Percentiles rank a stretch among this genome's conserved stretches.
phyloP scores from a whole-genome alignment of 2,797 vertebrate genomes.

The Heterohyrax brucei region DNA sequence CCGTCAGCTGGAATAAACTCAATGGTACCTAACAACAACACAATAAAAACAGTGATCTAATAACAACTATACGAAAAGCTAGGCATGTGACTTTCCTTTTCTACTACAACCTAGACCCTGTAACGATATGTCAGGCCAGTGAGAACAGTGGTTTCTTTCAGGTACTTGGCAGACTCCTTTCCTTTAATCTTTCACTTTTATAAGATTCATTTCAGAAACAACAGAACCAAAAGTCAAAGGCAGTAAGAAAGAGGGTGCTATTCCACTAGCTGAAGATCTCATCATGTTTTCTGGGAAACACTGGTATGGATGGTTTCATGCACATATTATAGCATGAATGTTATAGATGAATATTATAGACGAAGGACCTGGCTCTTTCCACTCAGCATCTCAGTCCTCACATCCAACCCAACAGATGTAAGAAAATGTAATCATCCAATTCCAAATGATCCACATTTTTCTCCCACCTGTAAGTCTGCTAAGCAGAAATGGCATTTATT shows the following conservation, averaged over 20 bases:
- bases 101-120: not conserved
- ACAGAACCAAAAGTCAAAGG: slow-evolving; percentile 66
- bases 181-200: slow-evolving; percentile 73
- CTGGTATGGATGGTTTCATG: not conserved
- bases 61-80: not conserved
- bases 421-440: not conserved
- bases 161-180: slow-evolving; percentile 57
- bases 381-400: not conserved
- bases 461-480: not conserved
- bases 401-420: not conserved
- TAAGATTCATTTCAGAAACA: slow-evolving; percentile 65
- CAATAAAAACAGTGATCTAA: not conserved
- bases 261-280: not conserved
- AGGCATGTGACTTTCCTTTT: not conserved
- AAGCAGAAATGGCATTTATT: not conserved
- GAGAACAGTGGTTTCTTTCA: slow-evolving; percentile 41
- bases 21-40: no score
- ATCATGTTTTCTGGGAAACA: not conserved
- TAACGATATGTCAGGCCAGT: no score
- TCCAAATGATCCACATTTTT: not conserved
- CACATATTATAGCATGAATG: not conserved
- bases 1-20: no score
- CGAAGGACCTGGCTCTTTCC: not conserved
- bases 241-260: not conserved
- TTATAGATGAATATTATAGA: not conserved